These are phyloP conservation scores for Brachyopa scutellaris DNA, from an alignment of 2,888 invertebrate genomes.

Conservation along the genomic window DNA sequence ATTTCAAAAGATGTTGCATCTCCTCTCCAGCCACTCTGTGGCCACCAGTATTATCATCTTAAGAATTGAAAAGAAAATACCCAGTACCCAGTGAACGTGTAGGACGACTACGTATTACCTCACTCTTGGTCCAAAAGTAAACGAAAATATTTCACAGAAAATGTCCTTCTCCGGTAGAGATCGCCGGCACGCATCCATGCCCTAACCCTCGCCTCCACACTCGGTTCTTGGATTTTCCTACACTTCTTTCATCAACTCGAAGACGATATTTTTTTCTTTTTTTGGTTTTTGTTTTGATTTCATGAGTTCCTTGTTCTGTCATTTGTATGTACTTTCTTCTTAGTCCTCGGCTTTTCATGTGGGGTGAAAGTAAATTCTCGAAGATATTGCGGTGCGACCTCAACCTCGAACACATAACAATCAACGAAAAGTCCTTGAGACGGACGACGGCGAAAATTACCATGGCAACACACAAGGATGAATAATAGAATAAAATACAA, in stretches of 20 bases:
- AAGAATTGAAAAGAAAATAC: constrained; percentile 37
- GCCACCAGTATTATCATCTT: constrained; percentile 37
- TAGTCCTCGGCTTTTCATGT: constrained; percentile 55
- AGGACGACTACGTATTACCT: constrained; percentile 2
- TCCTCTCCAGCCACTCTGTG: constrained; percentile 13
- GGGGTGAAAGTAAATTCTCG: constrained; percentile 46
- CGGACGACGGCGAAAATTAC: constrained; percentile 55
- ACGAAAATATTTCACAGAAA: constrained; percentile 49
- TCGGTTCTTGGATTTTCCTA: constrained; percentile 9
- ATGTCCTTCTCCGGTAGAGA: constrained; percentile 46
- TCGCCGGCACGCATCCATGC: constrained; percentile 40
- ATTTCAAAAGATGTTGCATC: constrained; percentile 51
- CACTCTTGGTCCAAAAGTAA: constrained; percentile 5
- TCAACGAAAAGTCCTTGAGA: constrained; percentile 68
- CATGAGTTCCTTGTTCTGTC: constrained; percentile 43
- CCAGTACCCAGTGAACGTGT: constrained; percentile 6
- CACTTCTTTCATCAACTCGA: constrained; percentile 42
- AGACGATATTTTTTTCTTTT: too few species aligned
- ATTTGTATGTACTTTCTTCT: constrained; percentile 39
- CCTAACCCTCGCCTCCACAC: too few species aligned
- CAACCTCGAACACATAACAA: constrained; percentile 43
- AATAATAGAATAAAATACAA: constrained; percentile 1
- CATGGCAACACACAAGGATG: constrained; percentile 44
- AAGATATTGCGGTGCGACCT: constrained; percentile 30
- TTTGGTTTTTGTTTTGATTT: constrained; percentile 68